Evolutionary conservation across 2,888 invertebrate species (phyloP), one percentile per base, ranked within the genome.

Genomic region (Odontothrips loti): DNA sequence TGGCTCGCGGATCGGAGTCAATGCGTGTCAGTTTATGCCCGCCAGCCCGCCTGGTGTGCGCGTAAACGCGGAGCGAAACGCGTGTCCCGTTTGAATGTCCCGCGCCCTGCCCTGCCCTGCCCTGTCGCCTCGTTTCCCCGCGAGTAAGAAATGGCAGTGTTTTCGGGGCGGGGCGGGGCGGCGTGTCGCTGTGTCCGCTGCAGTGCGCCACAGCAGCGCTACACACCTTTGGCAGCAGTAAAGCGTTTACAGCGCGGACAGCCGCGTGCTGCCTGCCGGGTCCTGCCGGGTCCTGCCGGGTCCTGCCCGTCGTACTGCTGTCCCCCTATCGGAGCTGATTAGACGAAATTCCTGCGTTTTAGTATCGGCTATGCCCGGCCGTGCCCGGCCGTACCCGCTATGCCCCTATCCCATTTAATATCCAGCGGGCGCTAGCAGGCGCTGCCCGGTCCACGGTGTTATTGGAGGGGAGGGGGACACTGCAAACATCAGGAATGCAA

Each of bases 391-490:
- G 23, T 23, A 11, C 23, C 68, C 27, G 23, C 23, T 75, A 75
- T 75, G 68, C 68, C 68, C 68, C 58, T 58, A 43, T 43, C 27
- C 68, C 68, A 75, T 75, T 27, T 75, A 75, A 75, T 75, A 75
- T 75, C 68, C 68, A 75, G 68, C 68, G 68, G 68, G 23, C 68
- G 68, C 12, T n/a, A 58, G 58, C 11, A n/a, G 58, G 17, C 20
- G 20, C 58, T 58, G 58, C 15, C 51, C 12, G 58, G 58, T 0
- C 58, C 58, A 2, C 58, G 12, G 58, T 20, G 58, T 58, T 58
- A 58, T 58, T 58, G 58, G 58, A 58, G n/a, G 58, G n/a, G 58
- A 58, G 58, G n/a, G 58, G n/a, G 58, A 51, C 51, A 6, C 51
- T 51, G 51, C 17, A n/a, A 58, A 58, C 58, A 43, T 43, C 3